phyloP scores from a whole-genome alignment of 2,113 vertebrate species.

The Catharus bicknelli region DNA sequence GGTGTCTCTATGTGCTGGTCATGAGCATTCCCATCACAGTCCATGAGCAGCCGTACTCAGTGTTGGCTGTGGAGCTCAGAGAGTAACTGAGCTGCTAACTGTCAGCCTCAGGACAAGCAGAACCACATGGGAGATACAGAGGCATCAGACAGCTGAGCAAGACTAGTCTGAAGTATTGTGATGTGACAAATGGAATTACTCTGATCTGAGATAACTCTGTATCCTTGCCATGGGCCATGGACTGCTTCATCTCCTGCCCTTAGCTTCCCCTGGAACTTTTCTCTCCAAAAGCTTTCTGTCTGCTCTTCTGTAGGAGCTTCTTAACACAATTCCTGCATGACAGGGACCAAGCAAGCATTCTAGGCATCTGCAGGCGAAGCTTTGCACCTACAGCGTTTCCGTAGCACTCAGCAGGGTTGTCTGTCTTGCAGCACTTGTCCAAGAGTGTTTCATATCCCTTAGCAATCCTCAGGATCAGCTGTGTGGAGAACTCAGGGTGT shows the following conservation, averaged over 20 bases:
- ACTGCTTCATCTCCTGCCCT: not conserved
- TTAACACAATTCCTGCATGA: not conserved
- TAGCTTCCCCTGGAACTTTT: not conserved
- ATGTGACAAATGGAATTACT: not conserved
- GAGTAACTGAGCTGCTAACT: not conserved
- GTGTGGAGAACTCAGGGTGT: constrained; percentile 15
- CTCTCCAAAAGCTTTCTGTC: not conserved
- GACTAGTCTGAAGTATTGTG: not conserved
- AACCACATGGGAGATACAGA: not conserved
- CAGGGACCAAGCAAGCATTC: not conserved
- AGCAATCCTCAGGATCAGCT: constrained; percentile 25
- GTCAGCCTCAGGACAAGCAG: not conserved
- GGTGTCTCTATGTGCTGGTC: not conserved
- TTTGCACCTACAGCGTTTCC: constrained; percentile 58
- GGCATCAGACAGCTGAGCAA: not conserved
- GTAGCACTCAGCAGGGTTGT: constrained; percentile 41
- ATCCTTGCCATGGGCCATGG: not conserved
- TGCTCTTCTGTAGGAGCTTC: not conserved
- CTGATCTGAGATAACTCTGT: not conserved
- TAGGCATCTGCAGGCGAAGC: not conserved
- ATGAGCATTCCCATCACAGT: not conserved
- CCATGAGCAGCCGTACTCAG: not conserved
- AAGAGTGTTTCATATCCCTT: constrained; percentile 62
- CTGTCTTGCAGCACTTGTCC: constrained; percentile 72
- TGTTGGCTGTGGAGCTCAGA: not conserved